phyloP scores from a whole-genome alignment of 1,140 invertebrate species.

The Trachymyrmex septentrionalis region DNA sequence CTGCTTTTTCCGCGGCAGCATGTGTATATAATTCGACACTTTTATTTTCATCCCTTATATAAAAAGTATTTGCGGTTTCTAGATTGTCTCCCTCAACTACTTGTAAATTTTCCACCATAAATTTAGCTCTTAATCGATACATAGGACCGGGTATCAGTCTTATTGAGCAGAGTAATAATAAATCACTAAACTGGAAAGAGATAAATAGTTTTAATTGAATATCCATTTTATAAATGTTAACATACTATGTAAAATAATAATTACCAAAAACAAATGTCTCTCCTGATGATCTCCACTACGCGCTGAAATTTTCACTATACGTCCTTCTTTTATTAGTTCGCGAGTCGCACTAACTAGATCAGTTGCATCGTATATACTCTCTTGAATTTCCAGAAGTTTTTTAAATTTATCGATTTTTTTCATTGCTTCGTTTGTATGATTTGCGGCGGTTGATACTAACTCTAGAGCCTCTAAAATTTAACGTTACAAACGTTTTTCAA shows the following conservation, averaged over 20 bases:
- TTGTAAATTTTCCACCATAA: conserved; percentile 89
- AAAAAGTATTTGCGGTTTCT: conserved; percentile 90
- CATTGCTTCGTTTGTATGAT: conserved; percentile 92
- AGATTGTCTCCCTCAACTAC: conserved; percentile 89
- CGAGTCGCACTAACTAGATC: conserved; percentile 91
- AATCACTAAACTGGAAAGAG: conserved; percentile 90
- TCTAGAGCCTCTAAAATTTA: conserved; percentile 87
- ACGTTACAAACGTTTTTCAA: conserved; percentile 25
- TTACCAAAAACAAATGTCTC: conserved; percentile 91
- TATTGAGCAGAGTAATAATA: conserved; percentile 88
- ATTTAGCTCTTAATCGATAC: conserved; percentile 86
- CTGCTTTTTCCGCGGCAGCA: conserved; percentile 87
- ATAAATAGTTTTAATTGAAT: conserved; percentile 50
- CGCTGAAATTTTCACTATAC: conserved; percentile 90
- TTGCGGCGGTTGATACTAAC: conserved; percentile 91
- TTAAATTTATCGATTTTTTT: conserved; percentile 87
- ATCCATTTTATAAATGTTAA: neutral
- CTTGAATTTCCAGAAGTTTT: conserved; percentile 85
- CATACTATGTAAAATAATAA: conserved; percentile 46
- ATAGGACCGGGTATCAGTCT: conserved; percentile 88
- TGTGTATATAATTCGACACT: conserved; percentile 84
- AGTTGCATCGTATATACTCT: conserved; percentile 87
- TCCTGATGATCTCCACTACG: conserved; percentile 90
- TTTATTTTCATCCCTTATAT: conserved; percentile 89
- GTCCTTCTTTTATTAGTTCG: conserved; percentile 90